A percentile compares a stretch with the other conserved stretches of the same genome.
phyloP scores from a whole-genome alignment of 2,888 invertebrate genomes.

The Galerucella pusilla region DNA sequence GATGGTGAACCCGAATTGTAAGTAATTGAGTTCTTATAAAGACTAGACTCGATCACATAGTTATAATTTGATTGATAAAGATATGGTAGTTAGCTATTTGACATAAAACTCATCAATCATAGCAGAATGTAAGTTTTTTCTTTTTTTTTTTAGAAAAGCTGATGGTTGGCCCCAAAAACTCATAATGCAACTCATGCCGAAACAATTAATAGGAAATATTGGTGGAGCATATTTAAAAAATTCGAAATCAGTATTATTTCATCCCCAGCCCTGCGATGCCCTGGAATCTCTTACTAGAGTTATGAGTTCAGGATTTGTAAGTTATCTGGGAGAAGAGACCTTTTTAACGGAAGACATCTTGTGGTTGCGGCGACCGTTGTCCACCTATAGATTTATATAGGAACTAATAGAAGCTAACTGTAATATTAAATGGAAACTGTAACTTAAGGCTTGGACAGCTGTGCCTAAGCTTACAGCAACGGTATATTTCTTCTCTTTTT shows the following conservation, averaged over 20 bases:
- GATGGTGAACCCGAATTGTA: slow-evolving; percentile 90
- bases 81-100: neutral
- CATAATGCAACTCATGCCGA: slow-evolving; percentile 95
- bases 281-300: slow-evolving; percentile 90
- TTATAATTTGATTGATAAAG: too few relatives aligned
- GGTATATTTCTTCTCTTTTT: too few relatives aligned
- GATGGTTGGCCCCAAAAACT: slow-evolving; percentile 94
- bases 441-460: too few relatives aligned
- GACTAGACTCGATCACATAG: too few relatives aligned
- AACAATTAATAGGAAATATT: slow-evolving; percentile 89
- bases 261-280: slow-evolving; percentile 87
- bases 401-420: too few relatives aligned
- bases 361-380: too few relatives aligned
- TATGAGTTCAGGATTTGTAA: slow-evolving; percentile 92
- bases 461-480: too few relatives aligned
- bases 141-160: slow-evolving; percentile 69
- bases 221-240: slow-evolving; percentile 90
- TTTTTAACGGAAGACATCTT: too few relatives aligned
- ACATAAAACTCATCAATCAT: neutral
- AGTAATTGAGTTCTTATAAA: slow-evolving; percentile 54
- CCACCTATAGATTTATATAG: too few relatives aligned
- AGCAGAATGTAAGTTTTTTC: too few relatives aligned
- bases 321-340: slow-evolving; percentile 60
- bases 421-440: too few relatives aligned
- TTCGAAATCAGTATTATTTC: slow-evolving; percentile 92